Evolutionary conservation across 2,888 invertebrate species (phyloP), one percentile per base, ranked within the genome.

Genomic region (Aspidiotus destructor): DNA sequence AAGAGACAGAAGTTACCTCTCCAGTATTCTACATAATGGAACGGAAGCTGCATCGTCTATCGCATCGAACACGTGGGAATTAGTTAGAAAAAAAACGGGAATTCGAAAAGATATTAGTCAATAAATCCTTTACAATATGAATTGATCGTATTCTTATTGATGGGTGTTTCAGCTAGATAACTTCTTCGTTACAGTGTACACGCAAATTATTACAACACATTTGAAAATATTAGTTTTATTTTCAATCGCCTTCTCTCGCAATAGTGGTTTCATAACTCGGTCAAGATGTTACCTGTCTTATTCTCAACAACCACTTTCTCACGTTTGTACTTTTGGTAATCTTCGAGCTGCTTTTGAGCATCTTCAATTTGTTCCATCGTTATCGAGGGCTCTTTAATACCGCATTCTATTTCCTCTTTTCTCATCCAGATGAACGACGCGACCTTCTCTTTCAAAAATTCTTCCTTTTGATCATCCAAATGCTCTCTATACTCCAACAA

Each of bases 401-500:
- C 82, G 70, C 86, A 83, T 11, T 84, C 84, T 60, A 81, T 78
- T 76, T 92, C 91, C 76, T 91, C 89, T 71, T 83, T 81, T 52
- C 84, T 82, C n/a, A 92, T 88, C 74, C 86, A 86, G 71, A 83
- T 77, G 69, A 94, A 77, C 17, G 85, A 83, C 60, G 85, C 81
- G 0, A 86, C 80, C 76, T 93, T 93, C 67, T 89, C 84, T 75
- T 83, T 80, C 17, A 88, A 79, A 76, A 89, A 93, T 0, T 81
- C 81, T 9, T 86, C 85, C 75, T 92, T 87, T 75, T 92, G 85
- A 10, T 79, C 79, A 75, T 88, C 84, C 44, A 95, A 77, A 70
- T 84, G 76, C 62, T 79, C 79, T 74, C 83, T 84, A 74, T 89
- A 89, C 2, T 81, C 83, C 0, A 81, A 75, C 9, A 92, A 76